Conservation (phyloP, 2,888 invertebrate genomes). For the Epinotia brunnichana region DNA sequence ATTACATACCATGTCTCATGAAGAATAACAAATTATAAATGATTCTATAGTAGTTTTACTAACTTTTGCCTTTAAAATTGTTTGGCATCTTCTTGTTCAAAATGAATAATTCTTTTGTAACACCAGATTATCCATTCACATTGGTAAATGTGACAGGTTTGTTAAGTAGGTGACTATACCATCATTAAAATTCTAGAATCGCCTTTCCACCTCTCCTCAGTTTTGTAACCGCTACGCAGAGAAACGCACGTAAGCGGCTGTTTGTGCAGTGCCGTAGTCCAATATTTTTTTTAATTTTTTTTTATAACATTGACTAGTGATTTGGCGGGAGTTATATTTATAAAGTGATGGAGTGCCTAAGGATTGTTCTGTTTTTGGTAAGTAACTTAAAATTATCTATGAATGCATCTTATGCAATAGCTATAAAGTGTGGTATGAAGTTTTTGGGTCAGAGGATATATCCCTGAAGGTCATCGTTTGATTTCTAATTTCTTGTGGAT, state of each 20-base stretch:
- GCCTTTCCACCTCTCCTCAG: constrained; percentile 49
- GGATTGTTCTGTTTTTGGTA: constrained; percentile 54
- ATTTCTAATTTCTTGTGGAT: constrained; percentile 19
- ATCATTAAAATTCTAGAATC: constrained; percentile 64
- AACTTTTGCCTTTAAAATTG: too few species aligned
- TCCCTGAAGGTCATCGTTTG: constrained; percentile 20
- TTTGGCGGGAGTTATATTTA: constrained; percentile 44
- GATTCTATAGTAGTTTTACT: too few species aligned
- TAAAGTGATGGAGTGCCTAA: constrained; percentile 55
- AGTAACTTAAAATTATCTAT: constrained; percentile 43
- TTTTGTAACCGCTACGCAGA: constrained; percentile 54
- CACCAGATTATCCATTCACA: constrained; percentile 6
- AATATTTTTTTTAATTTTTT: not conserved
- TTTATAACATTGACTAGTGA: constrained; percentile 35
- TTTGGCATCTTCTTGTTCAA: not conserved
- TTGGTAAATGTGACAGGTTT: constrained; percentile 43
- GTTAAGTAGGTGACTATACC: constrained; percentile 53
- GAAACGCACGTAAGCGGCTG: constrained; percentile 52
- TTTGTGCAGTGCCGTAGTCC: constrained; percentile 22
- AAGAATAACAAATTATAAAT: too few species aligned
- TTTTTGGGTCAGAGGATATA: constrained; percentile 48
- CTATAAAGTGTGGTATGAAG: constrained; percentile 38
- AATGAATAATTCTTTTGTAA: not conserved
- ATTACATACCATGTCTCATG: too few species aligned
- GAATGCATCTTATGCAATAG: constrained; percentile 1